Base-by-base conservation (phyloP, 2,797 vertebrate genomes). In the Gambusia yucatana region DNA sequence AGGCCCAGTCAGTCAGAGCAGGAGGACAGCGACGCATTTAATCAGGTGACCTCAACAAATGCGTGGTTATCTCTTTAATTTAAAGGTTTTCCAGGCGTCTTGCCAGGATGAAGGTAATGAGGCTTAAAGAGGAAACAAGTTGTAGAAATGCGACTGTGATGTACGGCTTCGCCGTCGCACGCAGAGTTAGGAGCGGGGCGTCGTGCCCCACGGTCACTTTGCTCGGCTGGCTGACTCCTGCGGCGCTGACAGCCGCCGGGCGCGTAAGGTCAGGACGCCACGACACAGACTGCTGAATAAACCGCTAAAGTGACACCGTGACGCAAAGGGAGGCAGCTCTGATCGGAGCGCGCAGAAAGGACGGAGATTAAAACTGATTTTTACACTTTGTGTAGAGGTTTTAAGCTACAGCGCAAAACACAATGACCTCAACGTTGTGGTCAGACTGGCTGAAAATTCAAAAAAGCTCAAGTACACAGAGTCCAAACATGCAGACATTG, bases 61-160 rank as follows among this genome's bases (percentile, higher is more conserved):
- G 73, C 75, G 69, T 75, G 36, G 65, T 84, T 84, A 80, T 73
- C 84, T 91, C 77, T 88, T 91, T 91, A 86, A 90, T 89, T 89
- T 89, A 88, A 92, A 88, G 88, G 78, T n/a, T 79, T 91, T 83
- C 91, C 75, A 86, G 91, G 91, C 86, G 8, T 77, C 36, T 7
- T 36, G 86, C 92, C 91, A 93, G 75, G 70, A 71, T 8, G 82
- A 88, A 86, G 72, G 67, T 77, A 82, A 70, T 46, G 72, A 88
- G 82, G 82, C 77, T 86, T 83, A 78, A 55, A 47, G 78, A 59
- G 81, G 48, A 85, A 77, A 88, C 81, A 85, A 86, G 91, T 88
- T 90, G 91, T 87, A 80, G 86, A 85, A 84, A 77, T 84, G 84
- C 82, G 69, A 81, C 82, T 83, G 71, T 89, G 81, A 90, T 87